Percentiles rank a stretch among this genome's conserved stretches.
These are phyloP conservation scores for Otocyon megalotis DNA, from an alignment of 2,113 vertebrate genomes.

Conservation along the genomic window DNA sequence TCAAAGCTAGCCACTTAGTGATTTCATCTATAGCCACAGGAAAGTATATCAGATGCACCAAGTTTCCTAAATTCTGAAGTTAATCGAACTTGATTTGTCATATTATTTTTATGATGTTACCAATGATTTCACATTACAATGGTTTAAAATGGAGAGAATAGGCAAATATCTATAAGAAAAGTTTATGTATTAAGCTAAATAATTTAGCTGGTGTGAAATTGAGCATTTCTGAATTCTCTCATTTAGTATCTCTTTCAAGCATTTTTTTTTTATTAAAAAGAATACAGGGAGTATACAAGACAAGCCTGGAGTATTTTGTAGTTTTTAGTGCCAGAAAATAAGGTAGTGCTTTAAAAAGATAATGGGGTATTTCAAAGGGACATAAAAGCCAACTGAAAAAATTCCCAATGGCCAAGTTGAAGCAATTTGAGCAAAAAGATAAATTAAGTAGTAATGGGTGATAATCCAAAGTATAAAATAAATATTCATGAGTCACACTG, in stretches of 20 bases:
- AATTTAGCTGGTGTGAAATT: not conserved
- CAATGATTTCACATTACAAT: not conserved
- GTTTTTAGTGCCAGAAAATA: not conserved
- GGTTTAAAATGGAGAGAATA: not conserved
- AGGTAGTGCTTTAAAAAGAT: not conserved
- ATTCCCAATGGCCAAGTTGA: not conserved
- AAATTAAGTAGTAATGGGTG: not conserved
- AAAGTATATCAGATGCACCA: not conserved
- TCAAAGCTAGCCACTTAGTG: not conserved
- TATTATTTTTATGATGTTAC: not conserved
- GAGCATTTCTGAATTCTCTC: not conserved
- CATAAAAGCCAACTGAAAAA: not conserved
- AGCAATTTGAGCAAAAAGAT: not conserved
- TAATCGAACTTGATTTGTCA: not conserved
- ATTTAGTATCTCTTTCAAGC: not conserved
- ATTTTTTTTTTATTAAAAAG: not conserved
- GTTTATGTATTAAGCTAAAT: not conserved
- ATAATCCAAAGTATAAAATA: not conserved
- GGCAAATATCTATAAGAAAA: not conserved
- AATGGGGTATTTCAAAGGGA: not conserved
- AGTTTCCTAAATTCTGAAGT: conserved; percentile 18
- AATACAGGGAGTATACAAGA: not conserved
- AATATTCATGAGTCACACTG: not conserved
- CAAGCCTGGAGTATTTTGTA: not conserved
- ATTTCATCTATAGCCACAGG: not conserved